Percentiles rank a stretch among this genome's conserved stretches.
Conservation (phyloP, 2,888 invertebrate genomes). For the Platerodrilus igneus region DNA sequence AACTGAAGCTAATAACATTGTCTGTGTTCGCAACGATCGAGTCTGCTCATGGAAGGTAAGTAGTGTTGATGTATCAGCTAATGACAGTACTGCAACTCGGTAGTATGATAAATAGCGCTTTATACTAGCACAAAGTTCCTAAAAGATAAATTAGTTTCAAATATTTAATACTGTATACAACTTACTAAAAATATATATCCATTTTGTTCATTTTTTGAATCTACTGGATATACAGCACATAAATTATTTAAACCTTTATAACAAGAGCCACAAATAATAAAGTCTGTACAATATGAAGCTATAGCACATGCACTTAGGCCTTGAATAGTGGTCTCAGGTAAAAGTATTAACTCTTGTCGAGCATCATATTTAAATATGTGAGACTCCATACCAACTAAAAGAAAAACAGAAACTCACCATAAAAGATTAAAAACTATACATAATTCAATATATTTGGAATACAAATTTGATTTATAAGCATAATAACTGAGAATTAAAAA, state of each 20-base stretch:
- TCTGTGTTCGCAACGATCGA: constrained; percentile 51
- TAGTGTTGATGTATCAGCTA: constrained; percentile 36
- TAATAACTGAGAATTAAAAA: background rate
- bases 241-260: constrained; percentile 40
- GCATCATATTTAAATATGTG: constrained; percentile 37
- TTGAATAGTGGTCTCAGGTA: constrained; percentile 36
- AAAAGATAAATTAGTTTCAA: constrained; percentile 22
- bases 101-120: constrained; percentile 57
- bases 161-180: background rate
- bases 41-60: constrained; percentile 43
- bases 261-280: constrained; percentile 41
- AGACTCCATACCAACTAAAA: constrained; percentile 44
- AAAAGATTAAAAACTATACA: no score
- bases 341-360: constrained; percentile 35
- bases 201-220: constrained; percentile 35
- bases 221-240: constrained; percentile 34
- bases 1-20: constrained; percentile 53
- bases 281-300: constrained; percentile 35
- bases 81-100: constrained; percentile 47
- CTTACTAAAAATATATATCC: constrained; percentile 42
- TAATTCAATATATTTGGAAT: no score
- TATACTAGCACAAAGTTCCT: constrained; percentile 62
- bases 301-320: constrained; percentile 38
- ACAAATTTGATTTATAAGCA: no score
- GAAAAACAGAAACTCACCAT: constrained; percentile 1